Conservation (phyloP, 2,113 vertebrate genomes). For the Phoenicopterus ruber region DNA sequence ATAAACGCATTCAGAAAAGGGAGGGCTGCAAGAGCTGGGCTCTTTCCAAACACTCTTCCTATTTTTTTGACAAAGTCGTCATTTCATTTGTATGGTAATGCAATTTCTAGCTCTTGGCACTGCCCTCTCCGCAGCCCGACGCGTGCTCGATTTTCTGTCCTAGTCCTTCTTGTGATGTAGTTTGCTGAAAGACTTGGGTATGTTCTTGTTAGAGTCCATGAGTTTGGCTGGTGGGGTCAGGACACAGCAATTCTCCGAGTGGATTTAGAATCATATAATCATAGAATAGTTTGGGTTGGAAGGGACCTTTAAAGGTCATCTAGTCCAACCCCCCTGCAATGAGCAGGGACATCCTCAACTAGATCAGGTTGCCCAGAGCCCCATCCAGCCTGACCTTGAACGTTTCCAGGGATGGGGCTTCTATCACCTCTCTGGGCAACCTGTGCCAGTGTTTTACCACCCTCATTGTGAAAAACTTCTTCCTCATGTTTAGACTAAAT, state of each 20-base stretch:
- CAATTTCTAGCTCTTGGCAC: rapidly evolving
- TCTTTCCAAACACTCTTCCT: background rate
- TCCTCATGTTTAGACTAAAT: too few relatives aligned
- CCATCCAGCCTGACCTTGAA: too few relatives aligned
- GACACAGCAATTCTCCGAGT: background rate
- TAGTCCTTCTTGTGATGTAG: background rate
- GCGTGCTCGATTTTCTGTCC: background rate
- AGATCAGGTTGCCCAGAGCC: too few relatives aligned
- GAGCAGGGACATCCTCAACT: too few relatives aligned
- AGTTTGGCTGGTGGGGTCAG: background rate
- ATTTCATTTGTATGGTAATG: background rate
- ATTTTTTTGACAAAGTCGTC: background rate
- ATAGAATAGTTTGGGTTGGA: too few relatives aligned
- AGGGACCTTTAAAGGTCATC: too few relatives aligned
- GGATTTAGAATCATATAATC: too few relatives aligned
- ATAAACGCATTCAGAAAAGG: background rate
- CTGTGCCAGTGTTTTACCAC: too few relatives aligned
- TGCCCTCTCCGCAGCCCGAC: background rate
- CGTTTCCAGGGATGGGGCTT: too few relatives aligned
- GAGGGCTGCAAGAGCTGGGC: background rate
- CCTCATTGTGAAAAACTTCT: too few relatives aligned
- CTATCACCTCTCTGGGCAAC: too few relatives aligned
- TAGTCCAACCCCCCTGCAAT: too few relatives aligned
- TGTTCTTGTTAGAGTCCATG: background rate
- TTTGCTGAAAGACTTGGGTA: background rate